Conservation (phyloP, 2,797 vertebrate species). For the Falco biarmicus region DNA sequence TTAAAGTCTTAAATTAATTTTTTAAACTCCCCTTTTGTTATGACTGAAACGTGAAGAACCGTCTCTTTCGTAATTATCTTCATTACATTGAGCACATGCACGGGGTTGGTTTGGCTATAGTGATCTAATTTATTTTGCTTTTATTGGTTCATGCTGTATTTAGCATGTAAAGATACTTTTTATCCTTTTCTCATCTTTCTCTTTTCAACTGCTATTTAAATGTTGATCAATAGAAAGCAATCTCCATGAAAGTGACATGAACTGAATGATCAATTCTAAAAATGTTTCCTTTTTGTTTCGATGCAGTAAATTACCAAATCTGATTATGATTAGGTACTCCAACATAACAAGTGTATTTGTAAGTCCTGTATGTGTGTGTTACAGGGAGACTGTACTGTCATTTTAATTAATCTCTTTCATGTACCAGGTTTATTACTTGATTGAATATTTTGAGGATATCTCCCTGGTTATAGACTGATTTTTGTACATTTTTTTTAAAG, state of each 20-base stretch:
- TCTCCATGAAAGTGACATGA: constrained; percentile 67
- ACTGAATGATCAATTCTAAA: constrained; percentile 71
- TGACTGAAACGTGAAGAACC: not conserved
- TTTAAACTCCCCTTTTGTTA: constrained; percentile 17
- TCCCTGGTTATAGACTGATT: constrained; percentile 4
- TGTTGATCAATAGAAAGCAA: constrained; percentile 71
- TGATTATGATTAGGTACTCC: constrained; percentile 65
- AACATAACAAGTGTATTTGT: constrained; percentile 35
- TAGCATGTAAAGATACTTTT: constrained; percentile 61
- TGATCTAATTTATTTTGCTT: constrained; percentile 65
- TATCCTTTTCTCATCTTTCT: constrained; percentile 57
- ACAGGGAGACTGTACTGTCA: not conserved
- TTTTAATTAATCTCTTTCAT: constrained; percentile 62
- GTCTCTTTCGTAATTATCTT: constrained; percentile 35
- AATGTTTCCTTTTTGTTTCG: constrained; percentile 69
- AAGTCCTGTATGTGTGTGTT: not conserved
- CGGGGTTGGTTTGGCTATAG: not conserved
- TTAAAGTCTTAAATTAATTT: not conserved
- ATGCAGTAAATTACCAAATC: constrained; percentile 69
- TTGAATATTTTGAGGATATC: constrained; percentile 24
- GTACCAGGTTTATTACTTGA: constrained; percentile 51
- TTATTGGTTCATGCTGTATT: constrained; percentile 60
- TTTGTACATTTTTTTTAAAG: not conserved
- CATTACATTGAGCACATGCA: not conserved
- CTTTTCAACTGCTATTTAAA: constrained; percentile 59